Evolutionary conservation across 2,888 invertebrate genomes (phyloP), one percentile per base, ranked within the genome.

Genomic region (Napeogenes sylphis): DNA sequence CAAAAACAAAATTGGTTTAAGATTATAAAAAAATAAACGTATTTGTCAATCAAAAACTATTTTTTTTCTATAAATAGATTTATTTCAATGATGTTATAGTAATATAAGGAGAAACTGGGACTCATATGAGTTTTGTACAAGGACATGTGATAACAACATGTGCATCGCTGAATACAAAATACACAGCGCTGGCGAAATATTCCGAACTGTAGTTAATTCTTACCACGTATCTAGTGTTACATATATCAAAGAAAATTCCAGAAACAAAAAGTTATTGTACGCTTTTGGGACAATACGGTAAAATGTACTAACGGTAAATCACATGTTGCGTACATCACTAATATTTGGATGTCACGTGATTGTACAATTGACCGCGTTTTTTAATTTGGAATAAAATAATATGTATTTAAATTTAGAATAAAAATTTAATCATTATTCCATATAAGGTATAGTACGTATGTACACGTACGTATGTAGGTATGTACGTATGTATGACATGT

Each of bases 111-210:
- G 82, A 80, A 84, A 83, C 82, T 83, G 81, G 87, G 85, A 85
- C 85, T 85, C 80, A 77, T 75, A 74, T 73, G 68, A 72, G 82
- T 81, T 82, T 83, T 85, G 84, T 75, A 76, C 90, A 90, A 90
- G 90, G 90, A 82, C 89, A 79, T 88, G 89, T 81, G 85, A 88
- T 87, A 90, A 75, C 75, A 71, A 71, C 82, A 78, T 81, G 76
- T 82, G 81, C 75, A 55, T 57, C 67, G 70, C 71, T 75, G 81
- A 83, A 83, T 83, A 83, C 82, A 80, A 85, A 85, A 83, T 81
- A 72, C 51, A 42, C 70, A 62, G 57, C 53, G 62, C 63, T 68
- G 66, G 71, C 69, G 68, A 73, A 82, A 83, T 78, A 76, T 76
- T 75, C 69, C 71, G 68, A 73, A 72, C 69, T 68, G 59, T 61